A percentile compares a stretch with the other conserved stretches of the same genome.
Conservation (phyloP, 2,797 vertebrate genomes). For the Thripadectes ignobilis region DNA sequence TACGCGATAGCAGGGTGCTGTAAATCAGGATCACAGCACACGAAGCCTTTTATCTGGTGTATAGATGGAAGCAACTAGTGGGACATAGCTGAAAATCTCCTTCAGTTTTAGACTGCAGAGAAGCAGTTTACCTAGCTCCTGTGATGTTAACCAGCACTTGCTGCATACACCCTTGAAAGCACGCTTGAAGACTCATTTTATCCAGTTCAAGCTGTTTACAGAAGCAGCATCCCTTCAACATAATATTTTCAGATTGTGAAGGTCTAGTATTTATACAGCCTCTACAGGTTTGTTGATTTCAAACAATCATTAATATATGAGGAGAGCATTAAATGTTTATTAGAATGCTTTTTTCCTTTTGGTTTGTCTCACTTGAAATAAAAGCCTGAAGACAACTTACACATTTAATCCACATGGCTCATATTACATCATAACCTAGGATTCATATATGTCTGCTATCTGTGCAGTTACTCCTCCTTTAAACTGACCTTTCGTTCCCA, state of each 20-base stretch:
- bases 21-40: not conserved
- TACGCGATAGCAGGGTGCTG: rapidly evolving
- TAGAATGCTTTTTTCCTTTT: not conserved
- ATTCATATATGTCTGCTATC: not conserved
- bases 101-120: not conserved
- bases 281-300: not conserved
- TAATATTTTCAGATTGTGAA: rapidly evolving
- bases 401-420: not conserved
- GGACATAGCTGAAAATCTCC: not conserved
- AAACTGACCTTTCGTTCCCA: not conserved
- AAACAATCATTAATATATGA: not conserved
- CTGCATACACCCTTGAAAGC: not conserved
- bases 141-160: not conserved
- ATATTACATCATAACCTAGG: not conserved
- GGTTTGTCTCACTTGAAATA: not conserved
- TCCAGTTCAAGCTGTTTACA: not conserved
- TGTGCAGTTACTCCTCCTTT: not conserved
- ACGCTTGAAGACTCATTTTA: not conserved
- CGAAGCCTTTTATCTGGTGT: not conserved
- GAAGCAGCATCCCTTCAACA: not conserved
- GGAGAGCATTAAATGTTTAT: not conserved
- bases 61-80: not conserved
- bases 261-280: not conserved
- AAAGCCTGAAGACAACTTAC: not conserved
- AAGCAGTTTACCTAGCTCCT: not conserved